phyloP scores from a whole-genome alignment of 2,113 vertebrate genomes.

The Hippocampus barbouri region DNA sequence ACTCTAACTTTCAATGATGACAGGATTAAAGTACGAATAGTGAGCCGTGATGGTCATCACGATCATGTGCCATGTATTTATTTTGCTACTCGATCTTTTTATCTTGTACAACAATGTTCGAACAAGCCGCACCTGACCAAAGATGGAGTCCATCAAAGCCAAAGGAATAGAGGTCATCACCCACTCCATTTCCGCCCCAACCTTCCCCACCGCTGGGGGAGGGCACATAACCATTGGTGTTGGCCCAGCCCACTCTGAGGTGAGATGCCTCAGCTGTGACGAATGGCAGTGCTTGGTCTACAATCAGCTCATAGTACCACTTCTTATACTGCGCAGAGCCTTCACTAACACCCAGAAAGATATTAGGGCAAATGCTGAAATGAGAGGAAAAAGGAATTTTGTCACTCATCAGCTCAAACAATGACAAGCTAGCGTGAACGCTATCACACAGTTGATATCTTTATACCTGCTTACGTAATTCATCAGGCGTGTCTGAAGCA shows the following conservation, averaged over 20 bases:
- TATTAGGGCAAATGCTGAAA: conserved; percentile 89
- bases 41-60: too few relatives aligned
- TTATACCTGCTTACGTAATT: conserved; percentile 92
- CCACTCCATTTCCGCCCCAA: conserved; percentile 92
- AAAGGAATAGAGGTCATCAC: conserved; percentile 91
- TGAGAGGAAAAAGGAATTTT: not conserved
- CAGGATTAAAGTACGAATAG: too few relatives aligned
- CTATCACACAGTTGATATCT: not conserved
- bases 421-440: not conserved
- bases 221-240: conserved; percentile 85
- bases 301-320: conserved; percentile 95
- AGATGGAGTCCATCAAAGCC: conserved; percentile 93
- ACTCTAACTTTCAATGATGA: too few relatives aligned
- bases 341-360: conserved; percentile 90
- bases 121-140: conserved; percentile 83
- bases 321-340: conserved; percentile 94
- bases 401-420: not conserved
- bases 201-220: conserved; percentile 90
- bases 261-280: conserved; percentile 91
- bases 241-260: conserved; percentile 92
- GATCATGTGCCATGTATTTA: too few relatives aligned
- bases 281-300: conserved; percentile 86
- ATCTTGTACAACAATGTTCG: not conserved
- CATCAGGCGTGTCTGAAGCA: conserved; percentile 88
- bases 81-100: not conserved